These are phyloP conservation scores for Ligdia adustata DNA, from an alignment of 2,888 invertebrate genomes.

Conservation along the genomic window DNA sequence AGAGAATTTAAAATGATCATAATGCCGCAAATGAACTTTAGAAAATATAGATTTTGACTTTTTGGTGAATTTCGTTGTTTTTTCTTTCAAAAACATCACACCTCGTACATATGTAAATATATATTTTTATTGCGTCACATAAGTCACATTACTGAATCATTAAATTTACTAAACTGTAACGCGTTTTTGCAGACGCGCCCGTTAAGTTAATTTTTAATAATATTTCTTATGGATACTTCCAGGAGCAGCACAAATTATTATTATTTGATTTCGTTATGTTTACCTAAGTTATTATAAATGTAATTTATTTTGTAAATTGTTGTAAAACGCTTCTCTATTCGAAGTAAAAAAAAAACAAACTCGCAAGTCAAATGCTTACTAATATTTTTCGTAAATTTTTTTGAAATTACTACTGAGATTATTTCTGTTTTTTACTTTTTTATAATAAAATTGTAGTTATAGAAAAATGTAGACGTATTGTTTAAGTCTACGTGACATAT, in stretches of 20 bases:
- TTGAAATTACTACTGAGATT: conserved; percentile 82
- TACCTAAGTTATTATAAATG: conserved; percentile 8
- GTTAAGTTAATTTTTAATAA: no score
- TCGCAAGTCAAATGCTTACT: conserved; percentile 53
- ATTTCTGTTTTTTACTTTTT: conserved; percentile 72
- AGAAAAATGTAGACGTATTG: conserved; percentile 29
- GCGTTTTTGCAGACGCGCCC: no score
- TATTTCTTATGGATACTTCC: no score
- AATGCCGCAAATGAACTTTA: no score
- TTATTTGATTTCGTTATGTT: conserved; percentile 21
- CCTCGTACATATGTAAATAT: no score
- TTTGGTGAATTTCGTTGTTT: no score
- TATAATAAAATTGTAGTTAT: conserved; percentile 64
- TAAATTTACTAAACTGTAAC: no score
- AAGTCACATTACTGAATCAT: no score
- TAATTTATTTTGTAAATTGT: conserved; percentile 31
- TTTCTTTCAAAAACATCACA: no score
- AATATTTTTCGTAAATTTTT: conserved; percentile 55
- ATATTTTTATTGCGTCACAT: no score
- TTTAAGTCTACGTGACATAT: conserved; percentile 50
- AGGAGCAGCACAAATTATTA: conserved; percentile 63
- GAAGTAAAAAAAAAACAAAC: conserved; percentile 35
- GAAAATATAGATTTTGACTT: no score
- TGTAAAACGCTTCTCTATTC: conserved; percentile 37
- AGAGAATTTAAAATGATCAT: no score